Conservation (phyloP, 2,113 vertebrate genomes). For the Ifrita kowaldi region DNA sequence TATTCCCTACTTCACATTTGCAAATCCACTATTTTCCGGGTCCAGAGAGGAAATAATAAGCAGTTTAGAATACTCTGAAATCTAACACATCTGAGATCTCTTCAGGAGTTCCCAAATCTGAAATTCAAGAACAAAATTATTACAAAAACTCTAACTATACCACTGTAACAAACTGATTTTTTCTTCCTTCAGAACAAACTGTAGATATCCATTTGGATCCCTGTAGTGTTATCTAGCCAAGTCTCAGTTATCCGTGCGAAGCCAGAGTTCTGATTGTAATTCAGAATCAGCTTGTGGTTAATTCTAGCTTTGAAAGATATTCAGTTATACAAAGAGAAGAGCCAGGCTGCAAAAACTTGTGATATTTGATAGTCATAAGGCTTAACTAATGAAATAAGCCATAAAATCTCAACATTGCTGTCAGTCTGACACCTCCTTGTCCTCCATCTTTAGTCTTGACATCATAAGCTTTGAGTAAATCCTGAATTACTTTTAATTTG, state of each 20-base stretch:
- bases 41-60: not conserved
- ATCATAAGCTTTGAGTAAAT: not conserved
- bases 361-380: not conserved
- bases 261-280: not conserved
- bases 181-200: not conserved
- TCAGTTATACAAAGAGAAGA: not conserved
- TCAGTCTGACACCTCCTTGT: not conserved
- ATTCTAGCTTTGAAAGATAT: not conserved
- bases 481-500: not conserved
- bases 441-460: not conserved
- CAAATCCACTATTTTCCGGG: not conserved
- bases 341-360: not conserved
- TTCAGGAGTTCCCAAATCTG: not conserved
- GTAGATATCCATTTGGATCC: not conserved
- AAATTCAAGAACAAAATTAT: not conserved
- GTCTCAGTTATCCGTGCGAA: not conserved
- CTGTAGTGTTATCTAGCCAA: not conserved
- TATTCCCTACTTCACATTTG: not conserved
- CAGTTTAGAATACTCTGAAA: not conserved
- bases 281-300: not conserved
- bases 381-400: not conserved
- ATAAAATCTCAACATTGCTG: not conserved
- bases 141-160: not conserved
- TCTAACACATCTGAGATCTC: not conserved
- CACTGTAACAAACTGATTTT: not conserved